Conservation (phyloP, 2,113 vertebrate genomes). For the Caloenas nicobarica region DNA sequence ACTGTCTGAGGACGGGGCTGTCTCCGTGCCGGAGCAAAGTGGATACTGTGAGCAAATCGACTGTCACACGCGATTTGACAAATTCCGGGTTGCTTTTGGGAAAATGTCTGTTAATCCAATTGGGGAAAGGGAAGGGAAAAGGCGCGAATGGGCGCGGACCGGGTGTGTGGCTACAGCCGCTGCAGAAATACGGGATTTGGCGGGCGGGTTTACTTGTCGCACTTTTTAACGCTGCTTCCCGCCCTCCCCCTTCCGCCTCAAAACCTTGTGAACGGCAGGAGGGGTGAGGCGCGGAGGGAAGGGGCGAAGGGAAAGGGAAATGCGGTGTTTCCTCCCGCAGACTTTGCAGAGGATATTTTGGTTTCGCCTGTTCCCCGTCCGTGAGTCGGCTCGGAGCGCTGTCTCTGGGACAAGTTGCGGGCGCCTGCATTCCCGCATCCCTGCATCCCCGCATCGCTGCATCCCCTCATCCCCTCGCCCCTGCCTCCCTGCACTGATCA, state of each 20-base stretch:
- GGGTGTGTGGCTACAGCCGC: neutral
- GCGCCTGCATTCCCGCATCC: no score
- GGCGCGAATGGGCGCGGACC: neutral
- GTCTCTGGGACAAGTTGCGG: accelerated
- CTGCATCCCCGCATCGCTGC: no score
- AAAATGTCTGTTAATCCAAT: slow-evolving; percentile 58
- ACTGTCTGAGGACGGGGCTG: neutral
- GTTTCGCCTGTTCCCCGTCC: accelerated
- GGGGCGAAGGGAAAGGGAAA: neutral
- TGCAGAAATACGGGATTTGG: neutral
- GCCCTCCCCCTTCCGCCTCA: no score
- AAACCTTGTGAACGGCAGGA: neutral
- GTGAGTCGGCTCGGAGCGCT: neutral
- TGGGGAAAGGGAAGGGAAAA: neutral
- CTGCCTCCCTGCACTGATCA: no score
- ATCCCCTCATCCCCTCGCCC: neutral
- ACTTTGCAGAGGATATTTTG: neutral
- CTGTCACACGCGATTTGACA: slow-evolving; percentile 54
- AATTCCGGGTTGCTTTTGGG: slow-evolving; percentile 56
- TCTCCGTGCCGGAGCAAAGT: neutral
- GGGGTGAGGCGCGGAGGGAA: neutral
- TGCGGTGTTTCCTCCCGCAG: accelerated
- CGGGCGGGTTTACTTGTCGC: neutral
- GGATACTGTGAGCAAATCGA: slow-evolving; percentile 52
- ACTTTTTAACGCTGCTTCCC: neutral